These are phyloP conservation scores for Tolmerus cingulatus DNA, from an alignment of 2,888 invertebrate species.

Conservation along the genomic window DNA sequence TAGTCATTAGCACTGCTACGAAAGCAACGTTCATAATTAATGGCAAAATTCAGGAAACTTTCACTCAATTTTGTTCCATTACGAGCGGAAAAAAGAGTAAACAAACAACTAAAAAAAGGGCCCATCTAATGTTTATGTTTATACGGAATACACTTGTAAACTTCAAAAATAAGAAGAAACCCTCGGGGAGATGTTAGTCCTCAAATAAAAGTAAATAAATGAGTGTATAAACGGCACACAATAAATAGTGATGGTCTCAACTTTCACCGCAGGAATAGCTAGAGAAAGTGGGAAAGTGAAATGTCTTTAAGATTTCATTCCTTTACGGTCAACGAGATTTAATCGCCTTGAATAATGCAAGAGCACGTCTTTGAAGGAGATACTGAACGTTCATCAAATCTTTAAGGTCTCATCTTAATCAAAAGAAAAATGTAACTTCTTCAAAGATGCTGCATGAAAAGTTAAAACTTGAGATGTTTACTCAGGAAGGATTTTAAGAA, in stretches of 20 bases:
- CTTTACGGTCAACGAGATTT: background rate
- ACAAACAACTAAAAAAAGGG: background rate
- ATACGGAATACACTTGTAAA: background rate
- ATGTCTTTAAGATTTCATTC: background rate
- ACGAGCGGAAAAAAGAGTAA: background rate
- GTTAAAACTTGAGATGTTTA: background rate
- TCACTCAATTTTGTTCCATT: background rate
- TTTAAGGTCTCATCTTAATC: background rate
- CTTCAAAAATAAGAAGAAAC: background rate
- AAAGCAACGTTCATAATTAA: background rate
- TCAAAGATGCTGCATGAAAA: background rate
- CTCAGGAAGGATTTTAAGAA: background rate
- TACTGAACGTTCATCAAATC: background rate
- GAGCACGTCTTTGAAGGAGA: background rate
- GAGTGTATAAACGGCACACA: background rate
- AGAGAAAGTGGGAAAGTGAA: background rate
- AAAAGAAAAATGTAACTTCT: background rate
- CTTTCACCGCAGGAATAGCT: background rate
- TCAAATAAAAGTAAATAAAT: background rate
- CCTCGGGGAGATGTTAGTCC: background rate
- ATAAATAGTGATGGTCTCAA: background rate
- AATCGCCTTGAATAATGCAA: background rate
- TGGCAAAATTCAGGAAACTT: background rate
- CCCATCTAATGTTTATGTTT: background rate
- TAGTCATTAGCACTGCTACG: background rate